Evolutionary conservation across 2,797 vertebrate species (phyloP), one percentile per base, ranked within the genome.

Genomic region (Pogoniulus pusillus): DNA sequence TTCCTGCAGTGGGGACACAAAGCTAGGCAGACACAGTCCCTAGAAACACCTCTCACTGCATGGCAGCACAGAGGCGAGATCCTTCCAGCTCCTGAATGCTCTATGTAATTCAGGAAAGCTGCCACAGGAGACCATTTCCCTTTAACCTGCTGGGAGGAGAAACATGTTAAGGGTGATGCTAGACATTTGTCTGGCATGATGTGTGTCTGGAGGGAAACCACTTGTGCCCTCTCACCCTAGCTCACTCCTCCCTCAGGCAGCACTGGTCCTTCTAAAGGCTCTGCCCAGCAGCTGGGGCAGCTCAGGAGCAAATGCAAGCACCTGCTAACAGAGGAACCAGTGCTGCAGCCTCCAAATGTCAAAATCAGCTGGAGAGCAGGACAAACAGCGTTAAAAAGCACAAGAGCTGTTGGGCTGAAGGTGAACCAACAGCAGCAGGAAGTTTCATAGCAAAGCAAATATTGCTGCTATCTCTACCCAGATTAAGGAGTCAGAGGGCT

Each of bases 191-290:
- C 58, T 51, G 63, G 3, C n/a, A 72, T 63, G 8, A 17, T 9
- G 13, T 0, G 2, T 16, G 11, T 0, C 1, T 27, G 35, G 43
- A 73, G 34, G 74, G 66, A 72, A 84, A 63, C 9, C 35, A 43
- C 7, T 7, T 5, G 0, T 23, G 55, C 51, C 45, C 32, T n/a
- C 16, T 3, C 47, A 63, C n/a, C 75, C 6, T 68, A 59, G 60
- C 57, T 47, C 53, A 70, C 2, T 41, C 16, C 47, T 55, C 15
- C 70, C 58, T 39, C 62, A 59, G 16, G 54, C 60, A 77, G 27
- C 4, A 2, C 39, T 60, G 37, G 47, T 49, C 22, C 12, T 41
- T 26, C 39, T 58, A 78, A 59, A 85, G 70, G 59, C 59, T 90
- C 63, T 85, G 62, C 37, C 71, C 51, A 51, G 84, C 19, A 35